Percentiles rank a stretch among this genome's conserved stretches.
Evolutionary conservation across 2,888 invertebrate species (phyloP).

Genomic region (Aricia artaxerxes): DNA sequence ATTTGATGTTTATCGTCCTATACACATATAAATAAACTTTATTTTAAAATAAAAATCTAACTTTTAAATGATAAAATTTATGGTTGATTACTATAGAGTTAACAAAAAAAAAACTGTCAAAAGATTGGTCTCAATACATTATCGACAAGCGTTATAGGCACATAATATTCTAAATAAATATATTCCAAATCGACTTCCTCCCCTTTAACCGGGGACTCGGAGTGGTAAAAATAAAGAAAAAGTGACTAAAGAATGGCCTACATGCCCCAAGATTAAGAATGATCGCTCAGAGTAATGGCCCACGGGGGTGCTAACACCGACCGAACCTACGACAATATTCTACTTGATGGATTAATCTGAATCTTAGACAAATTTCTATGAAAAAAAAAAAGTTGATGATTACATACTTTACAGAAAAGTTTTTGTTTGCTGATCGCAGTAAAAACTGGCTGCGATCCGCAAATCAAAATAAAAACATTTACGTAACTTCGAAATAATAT

Average conservation of each 20-base stretch:
- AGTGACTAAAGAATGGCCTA: background rate
- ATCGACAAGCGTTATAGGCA: background rate
- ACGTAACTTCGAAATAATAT: background rate
- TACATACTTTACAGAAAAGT: background rate
- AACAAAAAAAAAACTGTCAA: background rate
- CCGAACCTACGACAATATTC: background rate
- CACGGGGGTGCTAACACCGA: background rate
- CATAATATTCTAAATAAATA: background rate
- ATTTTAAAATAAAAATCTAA: no score
- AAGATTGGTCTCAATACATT: background rate
- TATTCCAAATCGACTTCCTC: background rate
- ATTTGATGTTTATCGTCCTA: no score
- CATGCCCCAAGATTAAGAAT: background rate
- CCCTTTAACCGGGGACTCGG: background rate
- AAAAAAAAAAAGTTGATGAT: background rate
- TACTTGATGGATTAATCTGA: background rate
- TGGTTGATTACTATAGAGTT: background rate
- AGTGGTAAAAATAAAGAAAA: slow-evolving; percentile 3
- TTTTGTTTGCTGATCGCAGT: background rate
- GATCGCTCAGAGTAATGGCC: background rate
- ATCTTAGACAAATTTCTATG: background rate
- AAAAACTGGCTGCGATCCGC: no score
- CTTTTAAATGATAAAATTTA: background rate
- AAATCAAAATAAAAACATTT: background rate
- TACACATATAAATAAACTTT: no score